Evolutionary conservation across 2,113 vertebrate species (phyloP).

Genomic region (Phaetusa simplex): DNA sequence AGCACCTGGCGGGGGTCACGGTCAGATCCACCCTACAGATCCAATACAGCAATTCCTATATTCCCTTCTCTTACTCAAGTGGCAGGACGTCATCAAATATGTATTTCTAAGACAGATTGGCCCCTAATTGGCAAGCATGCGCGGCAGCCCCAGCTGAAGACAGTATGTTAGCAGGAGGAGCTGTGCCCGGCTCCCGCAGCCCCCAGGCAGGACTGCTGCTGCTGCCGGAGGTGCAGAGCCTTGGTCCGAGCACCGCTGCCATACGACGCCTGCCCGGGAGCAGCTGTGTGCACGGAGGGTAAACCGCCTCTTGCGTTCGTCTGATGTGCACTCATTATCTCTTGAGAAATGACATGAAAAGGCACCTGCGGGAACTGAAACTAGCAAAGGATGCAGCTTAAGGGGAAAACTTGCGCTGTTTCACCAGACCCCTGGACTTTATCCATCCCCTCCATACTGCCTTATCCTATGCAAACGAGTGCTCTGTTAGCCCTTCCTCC

Average conservation of each 20-base stretch:
- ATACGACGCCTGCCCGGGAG: accelerated
- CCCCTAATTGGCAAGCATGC: not conserved
- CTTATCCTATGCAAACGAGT: accelerated
- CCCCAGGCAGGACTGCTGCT: not conserved
- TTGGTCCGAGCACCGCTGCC: not conserved
- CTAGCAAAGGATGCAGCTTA: not conserved
- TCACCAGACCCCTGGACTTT: not conserved
- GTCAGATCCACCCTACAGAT: not conserved
- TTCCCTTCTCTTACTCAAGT: not conserved
- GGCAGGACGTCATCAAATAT: not conserved
- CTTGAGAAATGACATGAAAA: not conserved
- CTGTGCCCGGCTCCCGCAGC: not conserved
- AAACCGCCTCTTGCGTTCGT: not conserved
- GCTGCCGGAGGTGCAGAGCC: not conserved
- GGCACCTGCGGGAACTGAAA: not conserved
- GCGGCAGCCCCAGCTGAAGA: not conserved
- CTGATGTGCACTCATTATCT: not conserved
- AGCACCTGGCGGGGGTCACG: not conserved
- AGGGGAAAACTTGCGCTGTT: not conserved
- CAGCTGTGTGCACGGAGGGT: not conserved
- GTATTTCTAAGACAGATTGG: not conserved
- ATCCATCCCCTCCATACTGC: not conserved
- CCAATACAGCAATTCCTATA: not conserved
- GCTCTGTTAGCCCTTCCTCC: not conserved
- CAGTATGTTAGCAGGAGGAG: not conserved